Base-by-base conservation (phyloP, 2,797 vertebrate species). In the Sebastes melanostomus region DNA sequence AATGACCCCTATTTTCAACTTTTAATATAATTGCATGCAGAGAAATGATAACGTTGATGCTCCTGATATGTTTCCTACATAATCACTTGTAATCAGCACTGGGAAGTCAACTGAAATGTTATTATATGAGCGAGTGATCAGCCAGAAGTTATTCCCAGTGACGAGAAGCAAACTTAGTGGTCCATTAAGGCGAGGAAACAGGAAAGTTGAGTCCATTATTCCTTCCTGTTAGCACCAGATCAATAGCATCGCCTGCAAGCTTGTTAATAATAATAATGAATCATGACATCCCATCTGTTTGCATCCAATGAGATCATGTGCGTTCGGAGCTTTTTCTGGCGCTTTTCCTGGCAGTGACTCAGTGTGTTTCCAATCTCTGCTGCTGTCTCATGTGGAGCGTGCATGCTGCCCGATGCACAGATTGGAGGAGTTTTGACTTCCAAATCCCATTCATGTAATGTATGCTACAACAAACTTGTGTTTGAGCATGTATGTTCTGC, bases 311-410 rank as follows among this genome's bases (percentile, higher is more conserved):
- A 86, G 74, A 79, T 85, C 90, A 80, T 80, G 75, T 65, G 79
- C 29, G 20, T 80, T 70, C 42, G 5, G 73, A 77, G 74, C 32
- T 68, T 77, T 72, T 83, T 79, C 70, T 20, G 25, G 78, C 72
- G 16, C 75, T 79, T 79, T 86, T 92, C 85, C 85, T 58, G 83
- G 84, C 84, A 90, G 85, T 91, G 89, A 91, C 90, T 94, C 88
- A 86, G 91, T 84, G 71, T 67, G 68, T 86, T 87, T 91, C 71
- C 58, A 70, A 27, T 83, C 66, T 83, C 63, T 81, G 79, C 67
- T 81, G 79, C 85, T 66, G 75, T 78, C 78, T 86, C 80, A 80
- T 74, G 83, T 58, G 10, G 46, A 78, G 42, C 30, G 62, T 66
- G 72, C 73, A 69, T 27, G 65, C 36, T 4, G 56, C 60, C 50